A percentile compares a stretch with the other conserved stretches of the same genome.
These are phyloP conservation scores for Oreochromis grahami DNA, from an alignment of 2,797 vertebrate genomes.

Conservation along the genomic window DNA sequence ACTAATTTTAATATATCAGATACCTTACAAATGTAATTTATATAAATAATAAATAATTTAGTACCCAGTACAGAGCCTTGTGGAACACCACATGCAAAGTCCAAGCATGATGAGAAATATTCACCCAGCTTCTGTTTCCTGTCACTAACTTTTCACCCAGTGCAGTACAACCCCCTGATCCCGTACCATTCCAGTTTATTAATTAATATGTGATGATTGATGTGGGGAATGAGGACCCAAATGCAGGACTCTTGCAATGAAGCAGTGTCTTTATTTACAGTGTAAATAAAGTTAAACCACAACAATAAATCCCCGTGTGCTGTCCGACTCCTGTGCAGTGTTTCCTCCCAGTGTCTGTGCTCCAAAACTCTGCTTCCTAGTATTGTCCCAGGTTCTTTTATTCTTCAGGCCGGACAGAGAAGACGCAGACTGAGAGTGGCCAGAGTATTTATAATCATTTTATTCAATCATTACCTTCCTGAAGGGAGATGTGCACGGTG, in stretches of 20 bases:
- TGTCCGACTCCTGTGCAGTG: not conserved
- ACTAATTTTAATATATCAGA: no score
- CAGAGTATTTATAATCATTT: not conserved
- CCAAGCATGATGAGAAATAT: no score
- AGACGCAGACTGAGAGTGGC: not conserved
- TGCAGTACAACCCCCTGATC: no score
- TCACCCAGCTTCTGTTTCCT: no score
- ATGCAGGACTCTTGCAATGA: not conserved
- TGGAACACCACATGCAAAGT: no score
- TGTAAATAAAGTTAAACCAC: not conserved
- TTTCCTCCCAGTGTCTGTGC: not conserved
- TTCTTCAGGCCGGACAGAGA: not conserved
- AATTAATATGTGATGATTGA: not conserved
- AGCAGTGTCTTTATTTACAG: not conserved
- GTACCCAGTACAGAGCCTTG: no score
- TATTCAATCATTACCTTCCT: not conserved
- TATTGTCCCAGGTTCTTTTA: not conserved
- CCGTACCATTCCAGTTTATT: not conserved
- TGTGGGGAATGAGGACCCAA: not conserved
- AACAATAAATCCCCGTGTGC: accelerated
- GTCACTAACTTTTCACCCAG: no score
- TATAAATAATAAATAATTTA: no score
- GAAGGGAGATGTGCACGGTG: not conserved
- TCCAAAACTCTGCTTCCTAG: not conserved
- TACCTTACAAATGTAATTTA: no score